Percentiles rank a stretch among this genome's conserved stretches.
Evolutionary conservation across 92 coral and sea anemone species (phyloP).

Genomic region (Phenganax stokvisi): DNA sequence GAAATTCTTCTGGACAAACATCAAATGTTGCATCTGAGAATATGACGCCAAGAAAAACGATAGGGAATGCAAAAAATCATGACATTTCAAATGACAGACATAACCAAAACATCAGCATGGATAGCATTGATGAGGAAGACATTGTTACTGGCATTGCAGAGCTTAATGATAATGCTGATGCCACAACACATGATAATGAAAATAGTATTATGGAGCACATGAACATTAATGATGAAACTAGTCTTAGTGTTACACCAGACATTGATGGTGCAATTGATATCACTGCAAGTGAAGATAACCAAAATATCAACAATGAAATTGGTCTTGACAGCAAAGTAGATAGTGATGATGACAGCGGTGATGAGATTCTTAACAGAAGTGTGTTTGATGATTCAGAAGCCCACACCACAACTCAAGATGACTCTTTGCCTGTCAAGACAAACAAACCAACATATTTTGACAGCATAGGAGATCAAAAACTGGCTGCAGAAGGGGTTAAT

Average conservation of each 20-base stretch:
- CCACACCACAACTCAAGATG: background rate
- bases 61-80: background rate
- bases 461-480: background rate
- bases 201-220: no score
- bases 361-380: constrained; percentile 9
- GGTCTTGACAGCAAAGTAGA: background rate
- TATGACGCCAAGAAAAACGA: background rate
- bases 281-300: no score
- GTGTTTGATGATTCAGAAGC: background rate
- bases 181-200: no score
- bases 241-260: no score
- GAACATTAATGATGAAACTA: no score
- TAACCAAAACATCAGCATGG: background rate
- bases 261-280: no score
- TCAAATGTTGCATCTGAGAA: background rate
- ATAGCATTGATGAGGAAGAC: background rate
- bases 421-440: background rate
- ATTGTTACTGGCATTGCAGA: background rate
- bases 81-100: background rate
- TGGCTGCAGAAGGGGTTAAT: no score
- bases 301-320: background rate
- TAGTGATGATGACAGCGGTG: constrained; percentile 2
- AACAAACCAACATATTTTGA: background rate
- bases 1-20: background rate
- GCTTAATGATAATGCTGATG: background rate